Base-by-base conservation (phyloP, 1,140 invertebrate genomes). In the Pachyrhynchus sulphureomaculatus region DNA sequence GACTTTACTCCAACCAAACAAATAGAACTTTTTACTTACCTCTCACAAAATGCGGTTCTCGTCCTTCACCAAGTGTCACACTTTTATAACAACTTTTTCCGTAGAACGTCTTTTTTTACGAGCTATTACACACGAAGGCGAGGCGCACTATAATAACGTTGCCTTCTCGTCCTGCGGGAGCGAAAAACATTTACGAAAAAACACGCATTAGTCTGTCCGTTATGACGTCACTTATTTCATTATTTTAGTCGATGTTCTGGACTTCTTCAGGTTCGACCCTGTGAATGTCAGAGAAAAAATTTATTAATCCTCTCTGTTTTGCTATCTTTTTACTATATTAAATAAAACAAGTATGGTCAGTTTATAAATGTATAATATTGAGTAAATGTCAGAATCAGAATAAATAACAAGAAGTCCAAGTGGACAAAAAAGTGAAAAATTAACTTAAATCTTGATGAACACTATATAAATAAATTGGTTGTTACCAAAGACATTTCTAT, bases 1-100 rank as follows among this genome's bases (percentile, higher is more conserved):
- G 1, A 24, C 21, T 10, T 8, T 10, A 33, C n/a, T 17, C 10
- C 33, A 18, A 10, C n/a, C 12, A 52, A n/a, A 29, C 18, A 52
- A 52, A 52, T 12, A 20, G 10, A 57, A 57, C 54, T 57, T 57
- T 21, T 24, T 21, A 57, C 54, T 57, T 47, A 47, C 41, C 54
- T 47, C 32, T 21, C 20, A 37, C 12, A 20, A 32, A 47, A 57
- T 57, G 54, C 42, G 42, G 39, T 57, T 29, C 13, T 29, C 54
- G 54, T 45, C 42, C 29, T 20, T 21, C 26, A 18, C 20, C 41
- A 20, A 44, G 15, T 23, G 52, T n/a, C 36, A n/a, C 37, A 55
- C 52, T 55, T 55, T 55, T 42, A 20, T 17, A 52, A 42, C 52
- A 44, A 44, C 52, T 55, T 55, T 20, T 44, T 55, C 29, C 18